Conservation (phyloP, 2,797 vertebrate species). For the Micrastur ruficollis region DNA sequence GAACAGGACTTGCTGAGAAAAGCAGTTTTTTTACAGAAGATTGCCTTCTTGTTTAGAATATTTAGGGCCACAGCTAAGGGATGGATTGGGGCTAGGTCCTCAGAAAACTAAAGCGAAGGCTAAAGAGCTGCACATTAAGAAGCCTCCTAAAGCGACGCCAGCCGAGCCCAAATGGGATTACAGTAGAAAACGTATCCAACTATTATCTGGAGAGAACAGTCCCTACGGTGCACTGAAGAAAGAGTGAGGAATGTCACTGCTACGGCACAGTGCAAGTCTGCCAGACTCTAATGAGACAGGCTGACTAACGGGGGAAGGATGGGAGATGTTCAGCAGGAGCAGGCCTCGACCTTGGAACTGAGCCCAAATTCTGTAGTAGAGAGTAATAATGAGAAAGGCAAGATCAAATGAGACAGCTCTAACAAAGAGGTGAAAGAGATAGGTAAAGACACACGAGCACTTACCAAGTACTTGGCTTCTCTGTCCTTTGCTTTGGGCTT, state of each 20-base stretch:
- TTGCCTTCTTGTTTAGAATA: not conserved
- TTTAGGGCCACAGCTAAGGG: not conserved
- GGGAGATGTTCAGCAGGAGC: not conserved
- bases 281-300: constrained; percentile 40
- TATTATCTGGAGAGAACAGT: not conserved
- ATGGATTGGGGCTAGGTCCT: not conserved
- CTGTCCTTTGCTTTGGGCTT: not conserved
- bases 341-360: not conserved
- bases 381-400: not conserved
- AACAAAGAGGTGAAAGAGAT: not conserved
- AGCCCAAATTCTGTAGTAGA: not conserved
- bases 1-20: not conserved
- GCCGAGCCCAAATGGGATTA: not conserved
- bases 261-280: not conserved
- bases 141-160: not conserved
- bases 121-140: not conserved
- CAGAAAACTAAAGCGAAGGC: not conserved
- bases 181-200: not conserved
- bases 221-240: not conserved
- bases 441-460: not conserved
- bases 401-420: constrained; percentile 32
- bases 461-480: not conserved
- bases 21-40: not conserved
- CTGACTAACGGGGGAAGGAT: not conserved
- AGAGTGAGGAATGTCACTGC: not conserved